phyloP scores from a whole-genome alignment of 2,113 vertebrate genomes.

The Fulmarus glacialis region DNA sequence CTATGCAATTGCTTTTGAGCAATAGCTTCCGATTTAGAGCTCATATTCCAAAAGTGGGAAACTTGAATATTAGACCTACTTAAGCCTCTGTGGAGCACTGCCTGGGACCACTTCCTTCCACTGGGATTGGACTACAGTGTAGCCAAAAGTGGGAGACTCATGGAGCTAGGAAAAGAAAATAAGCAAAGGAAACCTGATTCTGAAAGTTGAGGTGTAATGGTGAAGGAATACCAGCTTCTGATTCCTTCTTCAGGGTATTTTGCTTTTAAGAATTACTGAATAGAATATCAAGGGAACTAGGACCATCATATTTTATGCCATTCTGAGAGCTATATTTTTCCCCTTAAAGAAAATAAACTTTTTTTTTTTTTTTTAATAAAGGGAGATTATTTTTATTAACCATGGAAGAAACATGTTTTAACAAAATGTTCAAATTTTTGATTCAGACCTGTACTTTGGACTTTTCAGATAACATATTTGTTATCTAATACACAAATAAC shows the following conservation, averaged over 20 bases:
- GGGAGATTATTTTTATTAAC: not conserved
- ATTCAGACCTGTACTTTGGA: not conserved
- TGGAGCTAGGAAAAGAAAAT: not conserved
- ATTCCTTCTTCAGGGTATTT: not conserved
- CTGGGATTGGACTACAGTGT: not conserved
- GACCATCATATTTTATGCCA: not conserved
- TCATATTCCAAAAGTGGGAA: not conserved
- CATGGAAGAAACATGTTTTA: not conserved
- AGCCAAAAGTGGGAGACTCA: not conserved
- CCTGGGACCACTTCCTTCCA: not conserved
- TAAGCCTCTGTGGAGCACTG: not conserved
- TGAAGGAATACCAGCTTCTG: not conserved
- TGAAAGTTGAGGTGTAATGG: not conserved
- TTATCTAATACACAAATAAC: not conserved
- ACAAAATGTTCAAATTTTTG: not conserved
- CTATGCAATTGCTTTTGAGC: not conserved
- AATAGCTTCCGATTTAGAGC: not conserved
- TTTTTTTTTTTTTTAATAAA: not conserved
- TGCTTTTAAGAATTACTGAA: not conserved
- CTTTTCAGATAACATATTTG: not conserved
- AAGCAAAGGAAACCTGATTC: not conserved
- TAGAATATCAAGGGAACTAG: not conserved
- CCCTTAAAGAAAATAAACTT: not conserved
- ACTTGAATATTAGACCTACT: not conserved
- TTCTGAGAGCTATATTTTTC: not conserved